Evolutionary conservation across 2,113 vertebrate genomes (phyloP).

Genomic region (Fregetta grallaria): DNA sequence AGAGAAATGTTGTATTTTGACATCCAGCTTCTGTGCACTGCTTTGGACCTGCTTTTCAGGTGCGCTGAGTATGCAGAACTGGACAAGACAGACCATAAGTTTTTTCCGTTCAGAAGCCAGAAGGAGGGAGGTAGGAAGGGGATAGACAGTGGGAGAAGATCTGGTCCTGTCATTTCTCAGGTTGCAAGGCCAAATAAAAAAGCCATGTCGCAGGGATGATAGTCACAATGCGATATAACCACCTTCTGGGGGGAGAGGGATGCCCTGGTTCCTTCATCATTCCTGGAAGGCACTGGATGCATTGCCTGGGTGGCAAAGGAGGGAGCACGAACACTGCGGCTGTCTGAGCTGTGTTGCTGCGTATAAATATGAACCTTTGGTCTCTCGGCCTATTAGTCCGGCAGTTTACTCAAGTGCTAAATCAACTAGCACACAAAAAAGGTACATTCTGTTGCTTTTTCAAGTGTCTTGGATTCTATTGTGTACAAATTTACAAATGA

Average conservation of each 20-base stretch:
- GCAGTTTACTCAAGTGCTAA: slow-evolving; percentile 4
- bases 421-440: neutral
- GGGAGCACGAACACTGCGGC: fast-evolving
- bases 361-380: neutral
- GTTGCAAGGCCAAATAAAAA: neutral
- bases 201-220: fast-evolving
- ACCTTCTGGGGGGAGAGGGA: neutral
- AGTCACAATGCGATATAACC: fast-evolving
- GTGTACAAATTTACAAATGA: slow-evolving; percentile 68
- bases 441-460: slow-evolving; percentile 44
- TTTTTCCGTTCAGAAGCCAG: neutral
- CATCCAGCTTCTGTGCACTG: neutral
- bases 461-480: slow-evolving; percentile 52
- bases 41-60: neutral
- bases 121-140: neutral
- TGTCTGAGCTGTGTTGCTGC: neutral
- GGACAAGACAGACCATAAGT: fast-evolving
- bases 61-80: neutral
- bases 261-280: neutral
- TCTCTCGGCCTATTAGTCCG: neutral
- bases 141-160: neutral
- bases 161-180: neutral
- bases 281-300: neutral
- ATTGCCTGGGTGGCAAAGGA: neutral
- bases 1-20: neutral